Conservation (phyloP, 2,797 vertebrate genomes). For the Diceros bicornis region DNA sequence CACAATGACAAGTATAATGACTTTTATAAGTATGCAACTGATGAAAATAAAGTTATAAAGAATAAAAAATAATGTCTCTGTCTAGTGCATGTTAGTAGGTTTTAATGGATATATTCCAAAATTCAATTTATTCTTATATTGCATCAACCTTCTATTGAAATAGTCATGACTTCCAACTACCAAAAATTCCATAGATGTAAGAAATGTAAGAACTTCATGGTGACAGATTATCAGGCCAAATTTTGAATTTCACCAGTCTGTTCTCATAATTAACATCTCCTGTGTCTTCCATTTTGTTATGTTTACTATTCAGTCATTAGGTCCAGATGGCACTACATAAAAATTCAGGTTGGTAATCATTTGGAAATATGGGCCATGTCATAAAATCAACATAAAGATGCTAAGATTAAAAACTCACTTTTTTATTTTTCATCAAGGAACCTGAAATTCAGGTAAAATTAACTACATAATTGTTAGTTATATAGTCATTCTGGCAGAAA, state of each 20-base stretch:
- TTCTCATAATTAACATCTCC: neutral
- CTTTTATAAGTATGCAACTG: neutral
- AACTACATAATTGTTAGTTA: neutral
- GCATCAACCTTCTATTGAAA: neutral
- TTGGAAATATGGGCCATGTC: slow-evolving; percentile 29
- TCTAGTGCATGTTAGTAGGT: neutral
- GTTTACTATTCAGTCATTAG: neutral
- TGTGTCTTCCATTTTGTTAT: neutral
- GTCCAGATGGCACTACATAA: slow-evolving; percentile 40
- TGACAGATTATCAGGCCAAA: neutral
- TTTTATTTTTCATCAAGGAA: neutral
- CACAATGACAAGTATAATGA: neutral
- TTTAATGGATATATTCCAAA: neutral
- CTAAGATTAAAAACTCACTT: neutral
- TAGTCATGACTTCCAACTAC: neutral
- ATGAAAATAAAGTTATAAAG: neutral
- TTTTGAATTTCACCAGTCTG: neutral
- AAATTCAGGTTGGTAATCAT: slow-evolving; percentile 31
- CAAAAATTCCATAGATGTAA: neutral
- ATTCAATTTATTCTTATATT: neutral
- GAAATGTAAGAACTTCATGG: neutral
- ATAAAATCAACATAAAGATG: neutral
- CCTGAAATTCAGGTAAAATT: neutral
- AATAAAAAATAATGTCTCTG: neutral
- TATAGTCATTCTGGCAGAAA: neutral